Percentiles rank a stretch among this genome's conserved stretches.
These are phyloP conservation scores for Scarus forsteni DNA, from an alignment of 2,797 vertebrate genomes.

Conservation along the genomic window DNA sequence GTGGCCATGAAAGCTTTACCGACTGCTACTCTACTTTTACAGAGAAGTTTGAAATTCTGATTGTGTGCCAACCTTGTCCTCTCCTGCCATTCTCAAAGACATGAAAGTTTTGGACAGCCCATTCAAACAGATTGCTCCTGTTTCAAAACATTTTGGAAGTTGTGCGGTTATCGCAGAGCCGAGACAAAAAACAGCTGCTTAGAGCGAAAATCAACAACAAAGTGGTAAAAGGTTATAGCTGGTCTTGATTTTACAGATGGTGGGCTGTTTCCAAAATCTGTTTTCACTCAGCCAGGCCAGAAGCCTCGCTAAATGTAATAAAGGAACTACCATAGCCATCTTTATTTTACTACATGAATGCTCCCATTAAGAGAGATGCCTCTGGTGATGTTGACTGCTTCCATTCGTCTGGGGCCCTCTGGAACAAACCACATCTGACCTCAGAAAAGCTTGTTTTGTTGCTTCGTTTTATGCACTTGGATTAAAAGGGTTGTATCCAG, in stretches of 20 bases:
- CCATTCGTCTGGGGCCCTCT: conserved; percentile 1
- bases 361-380: conserved; percentile 9
- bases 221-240: conserved; percentile 15
- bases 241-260: conserved; percentile 5
- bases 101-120: neutral
- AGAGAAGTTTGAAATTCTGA: too few relatives aligned
- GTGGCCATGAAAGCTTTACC: too few relatives aligned
- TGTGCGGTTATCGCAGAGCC: neutral
- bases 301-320: neutral
- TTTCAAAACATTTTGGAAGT: neutral
- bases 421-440: conserved; percentile 5
- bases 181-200: neutral
- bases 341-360: conserved; percentile 10
- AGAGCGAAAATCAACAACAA: conserved; percentile 8
- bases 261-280: neutral
- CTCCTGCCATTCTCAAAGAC: too few relatives aligned
- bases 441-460: conserved; percentile 8
- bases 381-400: conserved; percentile 5
- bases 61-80: too few relatives aligned
- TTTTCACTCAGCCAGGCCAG: conserved; percentile 12
- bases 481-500: conserved; percentile 9
- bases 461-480: conserved; percentile 2
- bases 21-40: too few relatives aligned
- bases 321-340: neutral
- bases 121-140: neutral